These are phyloP conservation scores for Carassius carassius DNA, from an alignment of 2,113 vertebrate genomes.

Conservation along the genomic window DNA sequence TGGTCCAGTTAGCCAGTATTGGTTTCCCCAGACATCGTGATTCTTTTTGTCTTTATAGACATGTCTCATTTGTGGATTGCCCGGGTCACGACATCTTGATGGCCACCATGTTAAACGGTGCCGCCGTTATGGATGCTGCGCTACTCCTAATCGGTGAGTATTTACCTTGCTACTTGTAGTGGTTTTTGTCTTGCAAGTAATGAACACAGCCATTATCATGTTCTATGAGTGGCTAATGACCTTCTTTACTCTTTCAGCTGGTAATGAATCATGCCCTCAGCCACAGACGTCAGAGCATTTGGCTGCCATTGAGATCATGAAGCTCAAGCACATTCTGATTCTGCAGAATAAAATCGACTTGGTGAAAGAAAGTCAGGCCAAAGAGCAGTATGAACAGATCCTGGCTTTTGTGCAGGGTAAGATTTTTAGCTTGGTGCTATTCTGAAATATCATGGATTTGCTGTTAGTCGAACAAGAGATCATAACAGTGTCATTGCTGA, in stretches of 20 bases:
- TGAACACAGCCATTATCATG: not conserved
- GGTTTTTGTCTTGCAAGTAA: not conserved
- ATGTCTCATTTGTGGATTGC: conserved; percentile 98
- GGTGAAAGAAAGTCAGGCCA: conserved; percentile 98
- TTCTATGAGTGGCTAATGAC: not conserved
- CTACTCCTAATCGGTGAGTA: conserved; percentile 87
- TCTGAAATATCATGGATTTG: not conserved
- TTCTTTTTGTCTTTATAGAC: conserved; percentile 71
- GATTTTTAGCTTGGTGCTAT: not conserved
- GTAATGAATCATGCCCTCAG: conserved; percentile 97
- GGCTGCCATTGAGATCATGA: conserved; percentile 99
- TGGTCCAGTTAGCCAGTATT: not conserved
- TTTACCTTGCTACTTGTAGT: not conserved
- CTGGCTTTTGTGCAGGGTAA: conserved; percentile 97
- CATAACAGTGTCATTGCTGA: too few relatives aligned
- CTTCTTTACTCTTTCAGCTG: conserved; percentile 77
- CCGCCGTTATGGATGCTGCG: conserved; percentile 97
- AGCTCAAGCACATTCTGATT: conserved; percentile 99
- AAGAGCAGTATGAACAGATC: conserved; percentile 98
- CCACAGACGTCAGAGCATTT: conserved; percentile 98
- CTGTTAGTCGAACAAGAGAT: too few relatives aligned
- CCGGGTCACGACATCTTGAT: conserved; percentile 99
- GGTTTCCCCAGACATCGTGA: not conserved
- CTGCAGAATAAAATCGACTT: conserved; percentile 98
- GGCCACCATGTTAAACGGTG: conserved; percentile 98